These are phyloP conservation scores for Listronotus bonariensis DNA, from an alignment of 1,140 invertebrate species.

Conservation along the genomic window DNA sequence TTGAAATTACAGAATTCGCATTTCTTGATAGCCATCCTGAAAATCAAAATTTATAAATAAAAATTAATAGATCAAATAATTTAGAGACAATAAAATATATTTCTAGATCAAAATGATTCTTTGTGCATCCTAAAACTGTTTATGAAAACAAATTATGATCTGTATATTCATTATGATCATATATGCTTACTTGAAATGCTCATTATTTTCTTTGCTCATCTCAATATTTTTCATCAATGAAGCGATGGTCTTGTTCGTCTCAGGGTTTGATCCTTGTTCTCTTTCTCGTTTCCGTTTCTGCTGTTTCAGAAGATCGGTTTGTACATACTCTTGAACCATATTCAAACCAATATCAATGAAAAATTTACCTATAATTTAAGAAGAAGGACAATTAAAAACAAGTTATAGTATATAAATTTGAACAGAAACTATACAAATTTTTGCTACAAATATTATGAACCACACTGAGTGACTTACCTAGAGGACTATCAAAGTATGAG, in stretches of 20 bases:
- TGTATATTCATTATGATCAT: too few relatives aligned
- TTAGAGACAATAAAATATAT: too few relatives aligned
- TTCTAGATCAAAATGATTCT: too few relatives aligned
- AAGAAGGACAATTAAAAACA: too few relatives aligned
- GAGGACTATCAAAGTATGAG: slow-evolving; percentile 80
- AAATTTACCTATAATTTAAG: slow-evolving; percentile 86
- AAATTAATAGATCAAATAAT: too few relatives aligned
- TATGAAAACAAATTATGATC: background rate
- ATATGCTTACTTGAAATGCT: slow-evolving; percentile 67
- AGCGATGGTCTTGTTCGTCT: slow-evolving; percentile 77
- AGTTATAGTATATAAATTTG: too few relatives aligned
- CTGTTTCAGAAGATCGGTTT: slow-evolving; percentile 84
- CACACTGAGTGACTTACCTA: slow-evolving; percentile 81
- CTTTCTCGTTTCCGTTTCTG: slow-evolving; percentile 79
- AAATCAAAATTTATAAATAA: background rate
- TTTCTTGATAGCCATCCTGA: slow-evolving; percentile 66
- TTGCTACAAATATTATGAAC: too few relatives aligned
- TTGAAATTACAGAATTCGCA: slow-evolving; percentile 93
- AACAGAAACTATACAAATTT: too few relatives aligned
- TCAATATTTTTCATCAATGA: slow-evolving; percentile 82
- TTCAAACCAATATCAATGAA: slow-evolving; percentile 91
- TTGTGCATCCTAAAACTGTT: too few relatives aligned
- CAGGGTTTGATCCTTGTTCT: slow-evolving; percentile 67
- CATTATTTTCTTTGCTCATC: slow-evolving; percentile 87
- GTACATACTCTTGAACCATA: slow-evolving; percentile 90